Conservation (phyloP, 2,113 vertebrate genomes). For the Desmodus rotundus region DNA sequence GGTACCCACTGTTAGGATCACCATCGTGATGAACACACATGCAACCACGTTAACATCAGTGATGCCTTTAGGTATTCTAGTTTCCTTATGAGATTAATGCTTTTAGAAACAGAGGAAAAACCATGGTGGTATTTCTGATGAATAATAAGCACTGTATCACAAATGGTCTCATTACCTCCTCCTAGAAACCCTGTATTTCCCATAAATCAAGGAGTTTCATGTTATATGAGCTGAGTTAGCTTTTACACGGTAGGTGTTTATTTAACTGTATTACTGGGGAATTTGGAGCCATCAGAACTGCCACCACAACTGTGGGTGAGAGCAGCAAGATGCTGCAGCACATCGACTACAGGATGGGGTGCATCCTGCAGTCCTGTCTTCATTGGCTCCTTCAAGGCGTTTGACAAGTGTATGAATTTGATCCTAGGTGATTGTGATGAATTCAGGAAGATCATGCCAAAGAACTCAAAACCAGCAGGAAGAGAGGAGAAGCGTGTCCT, state of each 20-base stretch:
- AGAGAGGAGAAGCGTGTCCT: constrained; percentile 96
- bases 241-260: background rate
- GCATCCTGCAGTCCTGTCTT: constrained; percentile 96
- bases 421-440: constrained; percentile 78
- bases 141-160: constrained; percentile 15
- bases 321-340: constrained; percentile 99
- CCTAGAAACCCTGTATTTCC: background rate
- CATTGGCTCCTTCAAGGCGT: constrained; percentile 97
- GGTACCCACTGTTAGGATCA: background rate
- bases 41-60: background rate
- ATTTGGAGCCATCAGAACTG: background rate
- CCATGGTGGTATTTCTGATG: constrained; percentile 15
- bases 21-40: background rate
- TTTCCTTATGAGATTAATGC: background rate
- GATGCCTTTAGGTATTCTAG: background rate
- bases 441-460: constrained; percentile 98
- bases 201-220: background rate
- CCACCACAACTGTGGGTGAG: constrained; percentile 90
- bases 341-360: constrained; percentile 98
- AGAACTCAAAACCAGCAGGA: constrained; percentile 98
- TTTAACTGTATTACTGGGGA: background rate
- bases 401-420: constrained; percentile 90
- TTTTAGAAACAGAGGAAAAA: constrained; percentile 16
- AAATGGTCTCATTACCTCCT: background rate
- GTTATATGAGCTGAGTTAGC: background rate